A percentile compares a stretch with the other conserved stretches of the same genome.
Conservation (phyloP, 2,888 invertebrate genomes). For the Coelopa pilipes region DNA sequence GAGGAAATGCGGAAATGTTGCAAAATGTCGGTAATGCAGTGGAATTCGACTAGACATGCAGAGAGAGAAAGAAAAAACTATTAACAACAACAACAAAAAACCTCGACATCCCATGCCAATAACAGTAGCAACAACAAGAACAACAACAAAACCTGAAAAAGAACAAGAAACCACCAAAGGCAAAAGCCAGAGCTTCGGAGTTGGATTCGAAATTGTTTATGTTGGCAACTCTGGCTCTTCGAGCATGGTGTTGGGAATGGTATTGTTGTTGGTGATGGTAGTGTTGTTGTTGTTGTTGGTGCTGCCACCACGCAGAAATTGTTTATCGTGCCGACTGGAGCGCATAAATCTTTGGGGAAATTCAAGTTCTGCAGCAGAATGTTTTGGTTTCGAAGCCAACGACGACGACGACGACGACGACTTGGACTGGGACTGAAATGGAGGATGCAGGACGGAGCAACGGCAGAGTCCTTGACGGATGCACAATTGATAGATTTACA, state of each 20-base stretch:
- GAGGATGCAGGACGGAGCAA: neutral
- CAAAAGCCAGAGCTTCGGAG: neutral
- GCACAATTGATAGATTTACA: conserved; percentile 35
- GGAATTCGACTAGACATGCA: conserved; percentile 31
- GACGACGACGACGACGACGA: too few species aligned
- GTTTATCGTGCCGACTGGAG: conserved; percentile 20
- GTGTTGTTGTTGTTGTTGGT: neutral
- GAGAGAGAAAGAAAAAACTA: neutral
- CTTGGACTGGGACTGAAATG: neutral
- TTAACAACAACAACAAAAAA: neutral
- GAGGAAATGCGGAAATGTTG: conserved; percentile 40
- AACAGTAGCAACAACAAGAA: neutral
- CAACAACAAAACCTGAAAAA: too few species aligned
- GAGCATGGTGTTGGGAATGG: neutral
- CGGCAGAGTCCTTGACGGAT: conserved; percentile 23
- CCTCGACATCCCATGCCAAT: neutral
- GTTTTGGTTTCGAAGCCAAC: neutral
- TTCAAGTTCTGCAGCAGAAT: conserved; percentile 10
- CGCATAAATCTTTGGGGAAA: conserved; percentile 38
- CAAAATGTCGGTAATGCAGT: conserved; percentile 43
- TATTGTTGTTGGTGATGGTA: neutral
- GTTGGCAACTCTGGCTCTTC: conserved; percentile 9
- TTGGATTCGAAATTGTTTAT: neutral
- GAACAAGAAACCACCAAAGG: neutral
- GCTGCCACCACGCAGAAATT: neutral